Base-by-base conservation (phyloP, 2,113 vertebrate species). In the Tor tambroides region DNA sequence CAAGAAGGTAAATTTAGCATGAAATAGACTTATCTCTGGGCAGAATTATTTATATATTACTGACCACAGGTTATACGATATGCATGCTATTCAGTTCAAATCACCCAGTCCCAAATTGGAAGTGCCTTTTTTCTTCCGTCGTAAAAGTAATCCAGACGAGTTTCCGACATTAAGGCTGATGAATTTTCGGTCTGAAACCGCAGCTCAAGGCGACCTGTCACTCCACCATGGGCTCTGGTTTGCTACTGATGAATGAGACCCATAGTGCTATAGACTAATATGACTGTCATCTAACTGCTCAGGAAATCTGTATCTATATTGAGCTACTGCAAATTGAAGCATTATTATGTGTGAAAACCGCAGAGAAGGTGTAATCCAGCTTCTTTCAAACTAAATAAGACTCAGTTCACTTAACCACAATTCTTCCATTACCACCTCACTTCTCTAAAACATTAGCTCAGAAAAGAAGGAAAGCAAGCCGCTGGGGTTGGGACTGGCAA, bases 401-500 rank as follows among this genome's bases (percentile, higher is more conserved):
- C 43, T 63, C 61, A 81, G 83, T 71, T 38, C 74, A 56, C 69
- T 56, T 80, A 80, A 65, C 85, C 46, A 26, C 78, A 28, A n/a
- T 83, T 38, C 61, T 43, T 81, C 10, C 1, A 89, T 86, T 89
- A 91, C 54, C 51, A 32, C 80, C 69, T n/a, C 38, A 56, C 90
- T 85, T 89, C 87, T 80, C 35, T 17, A 51, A 65, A 86, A 87
- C 28, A 32, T 54, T 28, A 21, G 46, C 43, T 38, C 21, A 3
- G 1, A 35, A 83, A 51, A 84, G 46, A 67, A 49, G 26, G 35
- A 80, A 90, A 84, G 0, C 41, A 41, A 41, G 17, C 74, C 46
- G 17, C 69, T 51, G 86, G 82, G 85, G 87, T 87, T 90, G 90
- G 85, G 89, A 79, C 87, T 91, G 86, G 92, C 92, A 91, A 89